phyloP scores from a whole-genome alignment of 2,113 vertebrate species.

The Reinhardtius hippoglossoides region DNA sequence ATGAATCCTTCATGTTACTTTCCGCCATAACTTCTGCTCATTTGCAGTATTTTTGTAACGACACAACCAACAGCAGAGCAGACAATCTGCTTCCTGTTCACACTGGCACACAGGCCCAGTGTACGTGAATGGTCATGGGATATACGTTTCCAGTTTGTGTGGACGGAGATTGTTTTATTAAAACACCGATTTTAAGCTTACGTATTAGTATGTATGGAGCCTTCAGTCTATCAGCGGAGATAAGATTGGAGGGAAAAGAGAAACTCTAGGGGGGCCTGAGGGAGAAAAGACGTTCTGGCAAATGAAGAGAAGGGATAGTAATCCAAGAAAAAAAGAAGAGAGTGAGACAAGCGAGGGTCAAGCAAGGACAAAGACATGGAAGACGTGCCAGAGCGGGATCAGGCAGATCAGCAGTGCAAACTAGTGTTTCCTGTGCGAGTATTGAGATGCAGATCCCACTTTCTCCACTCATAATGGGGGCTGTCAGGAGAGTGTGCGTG shows the following conservation, averaged over 20 bases:
- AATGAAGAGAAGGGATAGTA: conserved; percentile 12
- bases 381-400: conserved; percentile 59
- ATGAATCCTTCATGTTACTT: too few relatives aligned
- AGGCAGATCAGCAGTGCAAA: conserved; percentile 69
- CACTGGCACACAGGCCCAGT: too few relatives aligned
- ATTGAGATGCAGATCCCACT: conserved; percentile 81
- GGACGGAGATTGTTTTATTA: neutral
- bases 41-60: too few relatives aligned
- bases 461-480: conserved; percentile 68
- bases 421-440: conserved; percentile 70
- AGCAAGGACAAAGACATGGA: conserved; percentile 55
- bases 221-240: conserved; percentile 7
- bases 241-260: conserved; percentile 9
- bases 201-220: neutral
- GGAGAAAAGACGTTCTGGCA: neutral
- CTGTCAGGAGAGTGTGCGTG: conserved; percentile 57
- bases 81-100: too few relatives aligned
- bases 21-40: too few relatives aligned
- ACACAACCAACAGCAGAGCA: too few relatives aligned
- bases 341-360: conserved; percentile 39
- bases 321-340: conserved; percentile 15
- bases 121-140: too few relatives aligned
- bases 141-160: too few relatives aligned
- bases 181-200: neutral
- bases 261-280: neutral